Base-by-base conservation (phyloP, 2,113 vertebrate species). In the Menura novaehollandiae region DNA sequence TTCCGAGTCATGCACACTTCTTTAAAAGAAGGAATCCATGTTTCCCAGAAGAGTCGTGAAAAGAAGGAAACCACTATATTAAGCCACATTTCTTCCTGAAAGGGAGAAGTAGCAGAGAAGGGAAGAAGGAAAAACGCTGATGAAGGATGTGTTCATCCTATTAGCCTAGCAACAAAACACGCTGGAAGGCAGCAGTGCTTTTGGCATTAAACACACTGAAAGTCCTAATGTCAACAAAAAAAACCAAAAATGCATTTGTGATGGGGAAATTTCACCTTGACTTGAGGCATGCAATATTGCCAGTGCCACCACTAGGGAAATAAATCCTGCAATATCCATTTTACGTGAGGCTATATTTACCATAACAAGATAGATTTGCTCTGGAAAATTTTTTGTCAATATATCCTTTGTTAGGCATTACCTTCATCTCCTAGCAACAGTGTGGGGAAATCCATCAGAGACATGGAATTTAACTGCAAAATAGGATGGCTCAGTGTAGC, bases 401-500 rank as follows among this genome's bases (percentile, higher is more conserved):
- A 91, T 80, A 73, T 44, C 76, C 71, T 97, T 97, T 97, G 97
- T 98, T 96, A 97, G 95, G 88, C 94, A 97, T 74, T 95, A 90
- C 91, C 95, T 97, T 96, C 91, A 98, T 98, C 95, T 98, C 98
- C 97, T 98, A 98, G 98, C 98, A 98, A 98, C 98, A 85, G 56
- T 91, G 89, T 64, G 95, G 95, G 97, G 96, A 98, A 98, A 98
- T 97, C 97, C 97, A 98, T 97, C 97, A 95, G 91, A 96, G 96
- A 95, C 89, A 91, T 76, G 91, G 95, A 98, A 97, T 97, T 97
- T 96, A 96, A 93, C 18, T 60, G 79, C 83, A 79, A 93, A 94
- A 96, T 95, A 92, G 86, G 95, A 53, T 81, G 85, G 93, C 93
- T 97, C 78, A 82, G 91, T 96, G 84, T 91, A 92, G 89, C 88